phyloP scores from a whole-genome alignment of 2,888 invertebrate genomes.

The Parochlus steinenii region DNA sequence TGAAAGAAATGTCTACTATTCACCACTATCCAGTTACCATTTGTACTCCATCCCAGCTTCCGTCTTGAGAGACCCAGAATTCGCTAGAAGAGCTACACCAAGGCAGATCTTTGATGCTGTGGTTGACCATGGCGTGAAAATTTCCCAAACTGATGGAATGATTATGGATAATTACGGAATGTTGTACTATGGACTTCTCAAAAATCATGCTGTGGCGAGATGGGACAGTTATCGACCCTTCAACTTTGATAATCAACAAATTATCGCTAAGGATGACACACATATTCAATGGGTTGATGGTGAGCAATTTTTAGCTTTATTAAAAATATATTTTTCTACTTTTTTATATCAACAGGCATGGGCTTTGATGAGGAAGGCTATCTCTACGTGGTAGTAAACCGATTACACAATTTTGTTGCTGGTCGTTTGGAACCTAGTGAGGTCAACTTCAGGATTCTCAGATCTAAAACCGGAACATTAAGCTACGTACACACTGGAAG shows the following conservation, averaged over 20 bases:
- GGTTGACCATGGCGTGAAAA: slow-evolving; percentile 41
- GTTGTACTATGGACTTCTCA: slow-evolving; percentile 51
- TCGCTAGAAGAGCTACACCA: slow-evolving; percentile 24
- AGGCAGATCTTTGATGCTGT: slow-evolving; percentile 29
- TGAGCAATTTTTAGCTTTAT: slow-evolving; percentile 29
- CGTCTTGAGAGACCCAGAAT: slow-evolving; percentile 37
- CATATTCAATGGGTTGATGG: slow-evolving; percentile 59
- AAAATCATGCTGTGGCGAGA: slow-evolving; percentile 48
- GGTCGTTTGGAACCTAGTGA: slow-evolving; percentile 38
- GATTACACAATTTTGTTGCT: slow-evolving; percentile 46
- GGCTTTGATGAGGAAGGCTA: slow-evolving; percentile 45
- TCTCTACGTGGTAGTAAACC: slow-evolving; percentile 49
- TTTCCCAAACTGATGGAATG: slow-evolving; percentile 58
- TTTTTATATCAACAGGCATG: slow-evolving; percentile 16
- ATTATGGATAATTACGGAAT: slow-evolving; percentile 52
- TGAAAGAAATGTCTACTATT: slow-evolving; percentile 41
- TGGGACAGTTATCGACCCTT: slow-evolving; percentile 48
- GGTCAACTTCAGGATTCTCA: slow-evolving; percentile 50
- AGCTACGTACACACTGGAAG: slow-evolving; percentile 41
- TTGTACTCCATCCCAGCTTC: slow-evolving; percentile 47
- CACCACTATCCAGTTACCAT: slow-evolving; percentile 49
- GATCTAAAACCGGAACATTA: slow-evolving; percentile 40
- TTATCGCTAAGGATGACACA: slow-evolving; percentile 47
- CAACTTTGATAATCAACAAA: slow-evolving; percentile 36
- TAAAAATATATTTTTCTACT: neutral